Evolutionary conservation across 2,797 vertebrate genomes (phyloP), one percentile per base, ranked within the genome.

Genomic region (Lacerta agilis): DNA sequence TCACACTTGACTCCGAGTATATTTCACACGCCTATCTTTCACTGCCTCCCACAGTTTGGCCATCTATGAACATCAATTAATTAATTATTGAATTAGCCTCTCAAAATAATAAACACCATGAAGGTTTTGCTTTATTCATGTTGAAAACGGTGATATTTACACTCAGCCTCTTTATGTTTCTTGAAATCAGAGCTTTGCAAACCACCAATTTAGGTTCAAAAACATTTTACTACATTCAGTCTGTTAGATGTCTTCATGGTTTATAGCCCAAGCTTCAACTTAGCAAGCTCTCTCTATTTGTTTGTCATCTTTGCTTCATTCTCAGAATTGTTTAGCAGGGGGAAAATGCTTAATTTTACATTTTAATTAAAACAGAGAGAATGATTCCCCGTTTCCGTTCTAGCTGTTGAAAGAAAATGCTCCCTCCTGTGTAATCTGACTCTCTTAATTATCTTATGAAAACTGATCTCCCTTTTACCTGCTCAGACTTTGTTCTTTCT

Each of bases 351-450:
- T 77, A 86, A 86, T 45, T 66, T 77, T 67, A 43, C 4, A 66
- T 72, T 83, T 66, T 33, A 67, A 78, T 86, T 86, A 78, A 78
- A 84, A 86, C 49, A 49, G 41, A 77, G 75, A 67, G 38, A 23
- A 78, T 36, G 41, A 49, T 49, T 79, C 61, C 6, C 7, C 18
- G 20, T 69, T 78, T 67, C n/a, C 23, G 1, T 49, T 66, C 38
- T 49, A 79, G 20, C 29, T 78, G 20, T 29, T 45, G 20, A 78
- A 78, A 49, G 61, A 86, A 85, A 64, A 86, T 25, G 67, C n/a
- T 69, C 41, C 23, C 75, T 13, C 61, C 10, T 33, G 84, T 67
- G 76, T 49, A 67, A 86, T 86, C 61, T 45, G 9, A 66, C 18
- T 66, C 29, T 67, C 10, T 86, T 86, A 79, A 78, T 86, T 78